Evolutionary conservation across 2,797 vertebrate genomes (phyloP), one percentile per base, ranked within the genome.

Genomic region (Falco concolor): DNA sequence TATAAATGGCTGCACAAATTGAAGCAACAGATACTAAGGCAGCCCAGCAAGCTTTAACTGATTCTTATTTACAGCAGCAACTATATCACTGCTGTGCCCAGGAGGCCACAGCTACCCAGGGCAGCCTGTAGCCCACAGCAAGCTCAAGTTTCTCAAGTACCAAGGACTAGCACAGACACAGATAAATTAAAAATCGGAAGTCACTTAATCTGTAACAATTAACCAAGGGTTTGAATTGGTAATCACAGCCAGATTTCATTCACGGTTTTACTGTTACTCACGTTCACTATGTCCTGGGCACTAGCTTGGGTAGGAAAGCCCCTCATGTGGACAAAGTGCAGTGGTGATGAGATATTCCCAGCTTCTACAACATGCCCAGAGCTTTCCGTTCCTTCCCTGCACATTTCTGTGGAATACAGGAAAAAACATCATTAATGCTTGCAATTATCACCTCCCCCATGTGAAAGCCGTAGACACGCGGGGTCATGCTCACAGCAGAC

Each of bases 281-380:
- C 99, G 40, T 98, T 98, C 61, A 98, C 97, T 32, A 99, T 96
- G 79, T 99, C 99, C 70, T 98, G 98, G 80, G 97, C 98, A 6
- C 97, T 98, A 13, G 96, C 97, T 32, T 98, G 97, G 90, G 98
- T 98, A 30, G 99, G 99, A 74, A 99, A 97, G 28, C 99, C 99
- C 92, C 98, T 98, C 98, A 99, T 84, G 57, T 98, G 99, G 91
- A 99, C 93, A 75, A 97, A 97, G 85, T 98, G 97, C 16, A 73
- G 67, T 0, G 84, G 96, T 10, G 94, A 42, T 0, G 83, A 64
- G 70, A 80, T 5, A 3, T 5, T 74, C 63, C 72, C 84, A 22
- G 96, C 87, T 57, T 97, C 98, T 17, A 22, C 52, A 75, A 77
- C 3, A 2, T 89, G 95, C 49, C 87, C 23, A 6, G 96, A 88